Evolutionary conservation across 2,113 vertebrate species (phyloP).

Genomic region (Heterocephalus glaber): DNA sequence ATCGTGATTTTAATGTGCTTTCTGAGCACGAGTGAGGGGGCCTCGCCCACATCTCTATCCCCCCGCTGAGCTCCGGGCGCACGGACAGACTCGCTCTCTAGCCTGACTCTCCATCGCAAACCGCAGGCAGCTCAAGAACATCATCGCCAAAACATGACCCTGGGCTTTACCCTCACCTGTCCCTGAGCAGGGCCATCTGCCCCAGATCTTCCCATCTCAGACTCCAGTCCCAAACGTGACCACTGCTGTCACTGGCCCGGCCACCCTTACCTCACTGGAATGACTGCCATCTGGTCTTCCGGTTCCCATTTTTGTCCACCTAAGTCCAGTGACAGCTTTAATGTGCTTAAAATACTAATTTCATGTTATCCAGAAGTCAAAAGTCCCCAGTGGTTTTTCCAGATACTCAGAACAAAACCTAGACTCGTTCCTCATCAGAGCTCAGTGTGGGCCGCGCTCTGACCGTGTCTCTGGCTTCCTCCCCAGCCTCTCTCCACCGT

Average conservation of each 20-base stretch:
- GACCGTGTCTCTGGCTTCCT: background rate
- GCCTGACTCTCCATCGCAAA: background rate
- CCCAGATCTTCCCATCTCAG: background rate
- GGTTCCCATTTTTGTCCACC: background rate
- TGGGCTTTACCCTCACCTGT: background rate
- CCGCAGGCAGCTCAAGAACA: background rate
- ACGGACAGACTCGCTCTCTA: background rate
- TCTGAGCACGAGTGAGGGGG: background rate
- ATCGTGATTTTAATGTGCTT: background rate
- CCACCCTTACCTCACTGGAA: background rate
- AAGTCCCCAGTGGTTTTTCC: background rate
- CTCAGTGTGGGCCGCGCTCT: background rate
- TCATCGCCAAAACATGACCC: background rate
- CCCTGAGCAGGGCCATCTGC: background rate
- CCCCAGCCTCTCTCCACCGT: background rate
- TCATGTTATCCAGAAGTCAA: background rate
- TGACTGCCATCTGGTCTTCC: background rate
- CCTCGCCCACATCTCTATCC: background rate
- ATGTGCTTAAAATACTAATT: background rate
- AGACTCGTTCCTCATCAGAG: background rate
- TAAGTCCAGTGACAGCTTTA: background rate
- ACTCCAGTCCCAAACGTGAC: background rate
- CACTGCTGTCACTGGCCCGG: background rate
- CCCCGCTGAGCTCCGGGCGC: background rate
- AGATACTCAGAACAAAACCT: conserved; percentile 3